Conservation (phyloP, 2,888 invertebrate species). For the Auanema freiburgensis region DNA sequence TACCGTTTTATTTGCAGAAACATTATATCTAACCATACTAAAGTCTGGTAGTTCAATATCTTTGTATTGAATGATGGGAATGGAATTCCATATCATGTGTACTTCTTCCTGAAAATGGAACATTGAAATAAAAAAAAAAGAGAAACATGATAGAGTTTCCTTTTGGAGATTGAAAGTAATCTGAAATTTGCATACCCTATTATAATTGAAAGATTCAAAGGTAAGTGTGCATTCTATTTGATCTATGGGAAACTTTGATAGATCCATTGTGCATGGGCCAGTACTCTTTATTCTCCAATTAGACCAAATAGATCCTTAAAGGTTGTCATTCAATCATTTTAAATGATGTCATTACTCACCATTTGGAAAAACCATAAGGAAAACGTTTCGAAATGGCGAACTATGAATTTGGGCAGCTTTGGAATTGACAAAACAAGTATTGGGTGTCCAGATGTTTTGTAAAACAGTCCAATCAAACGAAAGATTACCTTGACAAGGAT, state of each 20-base stretch:
- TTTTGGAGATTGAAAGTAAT: neutral
- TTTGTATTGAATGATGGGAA: conserved; percentile 51
- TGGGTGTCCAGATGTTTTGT: conserved; percentile 61
- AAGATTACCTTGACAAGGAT: conserved; percentile 63
- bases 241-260: conserved; percentile 62
- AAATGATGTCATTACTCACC: conserved; percentile 32
- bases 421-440: conserved; percentile 63
- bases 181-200: conserved; percentile 33
- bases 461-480: conserved; percentile 61
- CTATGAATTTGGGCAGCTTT: conserved; percentile 62
- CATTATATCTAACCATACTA: conserved; percentile 54
- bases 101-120: conserved; percentile 44
- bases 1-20: conserved; percentile 41
- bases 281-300: conserved; percentile 63
- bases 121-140: neutral
- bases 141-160: neutral
- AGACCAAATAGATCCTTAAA: conserved; percentile 62
- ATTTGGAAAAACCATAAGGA: conserved; percentile 64
- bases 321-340: neutral
- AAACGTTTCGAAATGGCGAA: conserved; percentile 63
- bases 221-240: conserved; percentile 57
- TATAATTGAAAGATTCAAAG: conserved; percentile 64
- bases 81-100: conserved; percentile 48
- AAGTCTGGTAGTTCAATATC: conserved; percentile 63
- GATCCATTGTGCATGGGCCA: conserved; percentile 62